phyloP scores from a whole-genome alignment of 2,113 vertebrate species.

The Mellivora capensis region DNA sequence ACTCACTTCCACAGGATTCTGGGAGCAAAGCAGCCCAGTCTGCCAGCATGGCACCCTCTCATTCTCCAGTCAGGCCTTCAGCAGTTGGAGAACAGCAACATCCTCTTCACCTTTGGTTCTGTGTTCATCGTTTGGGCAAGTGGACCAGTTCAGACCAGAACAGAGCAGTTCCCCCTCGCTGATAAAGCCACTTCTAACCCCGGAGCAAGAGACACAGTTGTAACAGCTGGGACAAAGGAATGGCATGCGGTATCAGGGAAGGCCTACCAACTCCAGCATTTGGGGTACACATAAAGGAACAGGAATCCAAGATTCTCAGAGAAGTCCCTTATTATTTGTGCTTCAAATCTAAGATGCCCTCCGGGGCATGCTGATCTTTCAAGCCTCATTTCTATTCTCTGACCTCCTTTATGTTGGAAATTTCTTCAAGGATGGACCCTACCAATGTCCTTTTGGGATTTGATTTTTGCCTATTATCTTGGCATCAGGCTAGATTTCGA shows the following conservation, averaged over 20 bases:
- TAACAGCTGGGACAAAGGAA: background rate
- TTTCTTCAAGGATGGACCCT: background rate
- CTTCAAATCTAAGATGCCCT: background rate
- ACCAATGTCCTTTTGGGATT: background rate
- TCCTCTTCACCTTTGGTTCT: background rate
- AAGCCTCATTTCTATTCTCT: background rate
- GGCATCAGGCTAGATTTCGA: background rate
- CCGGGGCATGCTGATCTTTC: background rate
- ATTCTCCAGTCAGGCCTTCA: background rate
- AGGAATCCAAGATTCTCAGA: background rate
- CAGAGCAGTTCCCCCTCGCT: background rate
- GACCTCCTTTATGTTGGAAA: background rate
- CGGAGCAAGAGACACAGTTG: background rate
- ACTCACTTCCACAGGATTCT: background rate
- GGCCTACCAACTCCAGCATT: background rate
- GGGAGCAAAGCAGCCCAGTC: rapidly evolving
- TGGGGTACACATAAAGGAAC: background rate
- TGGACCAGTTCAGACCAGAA: background rate
- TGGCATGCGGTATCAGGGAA: background rate
- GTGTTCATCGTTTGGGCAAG: background rate
- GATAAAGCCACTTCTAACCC: background rate
- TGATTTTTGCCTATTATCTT: background rate
- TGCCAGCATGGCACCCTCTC: rapidly evolving
- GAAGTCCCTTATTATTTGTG: background rate
- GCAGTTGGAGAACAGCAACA: rapidly evolving